These are phyloP conservation scores for Mythimna loreyi DNA, from an alignment of 2,888 invertebrate genomes.

Conservation along the genomic window DNA sequence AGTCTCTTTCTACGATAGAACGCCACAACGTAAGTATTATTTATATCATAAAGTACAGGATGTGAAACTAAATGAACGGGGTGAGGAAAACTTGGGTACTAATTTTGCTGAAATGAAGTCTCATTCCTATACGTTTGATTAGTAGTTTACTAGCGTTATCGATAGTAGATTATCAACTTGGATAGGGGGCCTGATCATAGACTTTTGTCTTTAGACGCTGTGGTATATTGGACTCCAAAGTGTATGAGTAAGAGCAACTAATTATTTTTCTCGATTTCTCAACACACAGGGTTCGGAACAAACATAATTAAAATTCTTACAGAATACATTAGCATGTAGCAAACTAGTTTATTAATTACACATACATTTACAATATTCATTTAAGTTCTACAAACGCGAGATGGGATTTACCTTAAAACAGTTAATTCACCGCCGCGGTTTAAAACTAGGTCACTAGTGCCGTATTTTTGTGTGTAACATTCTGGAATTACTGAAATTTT, in stretches of 20 bases:
- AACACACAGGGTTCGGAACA: not conserved
- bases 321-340: conserved; percentile 8
- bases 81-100: too few species aligned
- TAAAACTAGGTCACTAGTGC: conserved; percentile 47
- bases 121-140: too few species aligned
- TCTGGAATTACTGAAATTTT: conserved; percentile 33
- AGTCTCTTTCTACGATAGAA: too few species aligned
- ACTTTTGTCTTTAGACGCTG: too few species aligned
- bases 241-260: not conserved
- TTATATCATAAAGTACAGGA: too few species aligned
- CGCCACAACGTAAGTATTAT: too few species aligned
- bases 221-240: too few species aligned
- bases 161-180: too few species aligned
- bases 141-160: too few species aligned
- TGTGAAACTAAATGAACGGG: too few species aligned
- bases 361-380: conserved; percentile 24
- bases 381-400: conserved; percentile 22
- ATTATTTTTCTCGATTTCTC: not conserved
- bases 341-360: conserved; percentile 40
- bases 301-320: conserved; percentile 19
- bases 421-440: conserved; percentile 43
- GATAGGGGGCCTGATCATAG: too few species aligned
- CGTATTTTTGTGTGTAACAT: conserved; percentile 34
- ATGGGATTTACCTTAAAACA: conserved; percentile 55
- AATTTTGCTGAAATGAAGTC: too few species aligned